These are phyloP conservation scores for Tachina fera DNA, from an alignment of 2,888 invertebrate genomes.

Conservation along the genomic window DNA sequence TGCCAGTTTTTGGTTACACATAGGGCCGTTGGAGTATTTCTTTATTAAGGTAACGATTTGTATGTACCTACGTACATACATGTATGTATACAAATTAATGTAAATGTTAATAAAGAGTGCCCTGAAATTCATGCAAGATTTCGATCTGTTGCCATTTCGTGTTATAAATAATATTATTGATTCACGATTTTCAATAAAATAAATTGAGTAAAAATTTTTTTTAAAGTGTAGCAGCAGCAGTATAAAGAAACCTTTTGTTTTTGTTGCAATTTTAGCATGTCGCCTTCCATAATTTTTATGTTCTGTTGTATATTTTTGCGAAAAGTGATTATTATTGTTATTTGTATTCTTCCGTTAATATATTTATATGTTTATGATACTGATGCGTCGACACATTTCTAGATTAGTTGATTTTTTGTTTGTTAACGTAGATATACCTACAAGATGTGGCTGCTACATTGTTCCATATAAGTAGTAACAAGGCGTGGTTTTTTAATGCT, in stretches of 20 bases:
- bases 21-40: no score
- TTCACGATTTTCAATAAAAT: neutral
- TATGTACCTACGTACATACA: no score
- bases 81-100: no score
- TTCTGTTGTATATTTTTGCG: conserved; percentile 39
- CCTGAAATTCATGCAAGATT: no score
- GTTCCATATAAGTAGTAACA: conserved; percentile 21
- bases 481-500: conserved; percentile 52
- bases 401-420: conserved; percentile 32
- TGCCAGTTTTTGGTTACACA: no score
- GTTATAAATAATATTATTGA: no score
- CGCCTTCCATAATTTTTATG: conserved; percentile 45
- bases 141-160: no score
- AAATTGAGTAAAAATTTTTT: neutral
- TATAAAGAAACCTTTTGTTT: conserved; percentile 6
- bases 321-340: conserved; percentile 66
- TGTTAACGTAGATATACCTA: neutral
- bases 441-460: conserved; percentile 47
- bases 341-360: conserved; percentile 59
- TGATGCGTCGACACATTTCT: conserved; percentile 33
- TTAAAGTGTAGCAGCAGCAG: conserved; percentile 9
- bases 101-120: no score
- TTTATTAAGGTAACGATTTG: no score
- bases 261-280: conserved; percentile 29
- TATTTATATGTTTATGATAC: conserved; percentile 59